Conservation (phyloP, 2,797 vertebrate species). For the Arnoldichthys spilopterus region DNA sequence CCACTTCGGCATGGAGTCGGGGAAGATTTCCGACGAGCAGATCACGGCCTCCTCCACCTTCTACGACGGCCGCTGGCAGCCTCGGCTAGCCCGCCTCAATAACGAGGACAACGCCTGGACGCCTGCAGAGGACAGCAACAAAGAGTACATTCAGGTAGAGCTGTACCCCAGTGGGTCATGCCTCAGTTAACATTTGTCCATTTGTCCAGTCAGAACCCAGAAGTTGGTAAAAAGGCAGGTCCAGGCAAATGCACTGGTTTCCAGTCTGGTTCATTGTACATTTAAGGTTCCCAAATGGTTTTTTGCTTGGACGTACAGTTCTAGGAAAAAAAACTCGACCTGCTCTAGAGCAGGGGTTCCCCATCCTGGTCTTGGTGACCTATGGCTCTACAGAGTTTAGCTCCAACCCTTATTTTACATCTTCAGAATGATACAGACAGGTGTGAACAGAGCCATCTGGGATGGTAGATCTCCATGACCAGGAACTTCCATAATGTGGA, state of each 20-base stretch:
- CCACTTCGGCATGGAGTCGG: conserved; percentile 87
- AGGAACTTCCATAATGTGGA: no score
- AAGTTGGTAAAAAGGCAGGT: not conserved
- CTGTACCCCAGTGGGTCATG: not conserved
- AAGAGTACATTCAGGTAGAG: conserved; percentile 86
- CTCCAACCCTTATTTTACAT: no score
- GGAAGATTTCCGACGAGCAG: conserved; percentile 87
- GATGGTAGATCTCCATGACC: no score
- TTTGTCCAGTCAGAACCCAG: not conserved
- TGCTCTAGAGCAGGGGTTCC: no score
- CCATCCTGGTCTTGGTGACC: no score
- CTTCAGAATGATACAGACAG: no score
- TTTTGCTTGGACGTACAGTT: no score
- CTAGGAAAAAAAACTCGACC: no score
- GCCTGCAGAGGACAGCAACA: conserved; percentile 85
- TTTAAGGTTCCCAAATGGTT: no score
- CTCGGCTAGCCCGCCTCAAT: conserved; percentile 86
- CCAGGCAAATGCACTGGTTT: not conserved
- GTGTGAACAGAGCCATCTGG: no score
- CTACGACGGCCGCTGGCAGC: conserved; percentile 82
- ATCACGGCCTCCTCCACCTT: conserved; percentile 82
- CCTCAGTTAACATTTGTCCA: not conserved
- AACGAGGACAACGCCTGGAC: conserved; percentile 89
- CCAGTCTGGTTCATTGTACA: no score
- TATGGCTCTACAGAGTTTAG: no score